Conservation (phyloP, 1,140 invertebrate genomes). For the Pachypsylla venusta region DNA sequence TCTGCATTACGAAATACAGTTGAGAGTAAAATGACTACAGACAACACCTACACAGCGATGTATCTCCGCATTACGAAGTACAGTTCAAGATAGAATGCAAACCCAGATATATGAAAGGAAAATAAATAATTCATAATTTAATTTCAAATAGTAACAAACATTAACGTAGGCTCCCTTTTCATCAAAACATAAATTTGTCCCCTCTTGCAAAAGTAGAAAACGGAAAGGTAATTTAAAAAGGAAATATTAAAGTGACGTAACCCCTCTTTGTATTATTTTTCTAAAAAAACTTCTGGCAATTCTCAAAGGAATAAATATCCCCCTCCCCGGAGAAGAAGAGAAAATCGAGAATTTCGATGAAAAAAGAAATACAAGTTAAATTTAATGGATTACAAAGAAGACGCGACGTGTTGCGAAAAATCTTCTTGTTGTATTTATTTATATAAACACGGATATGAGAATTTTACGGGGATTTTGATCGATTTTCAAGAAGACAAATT, state of each 20-base stretch:
- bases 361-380: constrained; percentile 7
- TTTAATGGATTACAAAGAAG: background rate
- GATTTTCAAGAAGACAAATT: too few relatives aligned
- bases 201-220: background rate
- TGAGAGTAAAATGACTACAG: too few relatives aligned
- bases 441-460: too few relatives aligned
- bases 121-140: constrained; percentile 10
- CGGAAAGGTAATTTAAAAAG: constrained; percentile 6
- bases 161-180: background rate
- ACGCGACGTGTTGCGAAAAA: too few relatives aligned
- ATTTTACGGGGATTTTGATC: too few relatives aligned
- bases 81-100: too few relatives aligned
- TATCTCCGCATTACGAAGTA: too few relatives aligned
- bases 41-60: too few relatives aligned
- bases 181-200: background rate
- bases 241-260: constrained; percentile 10
- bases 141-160: constrained; percentile 4
- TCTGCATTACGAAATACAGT: too few relatives aligned
- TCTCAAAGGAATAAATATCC: background rate
- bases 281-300: too few relatives aligned
- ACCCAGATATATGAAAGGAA: too few relatives aligned
- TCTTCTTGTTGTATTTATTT: too few relatives aligned
- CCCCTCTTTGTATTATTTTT: background rate
- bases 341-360: background rate
- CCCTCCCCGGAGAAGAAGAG: background rate